Conservation (phyloP, 2,888 invertebrate species). For the Gastrophysa polygoni region DNA sequence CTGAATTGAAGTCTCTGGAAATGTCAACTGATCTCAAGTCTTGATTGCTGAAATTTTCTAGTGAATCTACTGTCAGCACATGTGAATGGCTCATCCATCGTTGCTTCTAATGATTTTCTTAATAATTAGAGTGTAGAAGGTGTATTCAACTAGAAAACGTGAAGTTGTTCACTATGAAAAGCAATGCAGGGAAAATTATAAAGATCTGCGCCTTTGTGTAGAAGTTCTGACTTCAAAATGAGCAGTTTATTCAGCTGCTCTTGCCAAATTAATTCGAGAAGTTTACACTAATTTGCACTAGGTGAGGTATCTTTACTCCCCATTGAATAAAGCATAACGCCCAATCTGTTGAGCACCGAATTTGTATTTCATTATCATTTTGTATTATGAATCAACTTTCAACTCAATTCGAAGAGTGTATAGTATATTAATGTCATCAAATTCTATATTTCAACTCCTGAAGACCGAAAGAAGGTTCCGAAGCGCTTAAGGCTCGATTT, state of each 20-base stretch:
- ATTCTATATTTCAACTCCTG: too few relatives aligned
- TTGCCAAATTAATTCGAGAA: not conserved
- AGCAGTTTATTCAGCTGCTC: not conserved
- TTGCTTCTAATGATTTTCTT: constrained; percentile 27
- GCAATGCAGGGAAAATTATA: constrained; percentile 9
- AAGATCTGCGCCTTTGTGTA: constrained; percentile 11
- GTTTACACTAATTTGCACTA: not conserved
- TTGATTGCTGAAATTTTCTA: constrained; percentile 28
- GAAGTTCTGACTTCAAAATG: constrained; percentile 5
- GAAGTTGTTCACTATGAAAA: constrained; percentile 8
- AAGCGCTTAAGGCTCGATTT: too few relatives aligned
- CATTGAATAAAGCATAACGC: too few relatives aligned
- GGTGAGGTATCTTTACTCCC: too few relatives aligned
- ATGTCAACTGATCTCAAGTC: constrained; percentile 25
- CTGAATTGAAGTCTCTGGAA: constrained; percentile 25
- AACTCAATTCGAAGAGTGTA: too few relatives aligned
- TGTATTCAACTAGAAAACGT: constrained; percentile 26
- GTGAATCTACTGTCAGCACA: constrained; percentile 29
- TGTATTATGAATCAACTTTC: too few relatives aligned
- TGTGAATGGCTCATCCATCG: constrained; percentile 31
- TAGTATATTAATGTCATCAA: too few relatives aligned
- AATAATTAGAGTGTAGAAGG: constrained; percentile 24
- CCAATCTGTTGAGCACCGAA: too few relatives aligned
- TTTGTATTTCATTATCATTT: too few relatives aligned
- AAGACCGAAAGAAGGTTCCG: too few relatives aligned